These are phyloP conservation scores for Pristionchus mayeri DNA, from an alignment of 2,888 invertebrate genomes.

Conservation along the genomic window DNA sequence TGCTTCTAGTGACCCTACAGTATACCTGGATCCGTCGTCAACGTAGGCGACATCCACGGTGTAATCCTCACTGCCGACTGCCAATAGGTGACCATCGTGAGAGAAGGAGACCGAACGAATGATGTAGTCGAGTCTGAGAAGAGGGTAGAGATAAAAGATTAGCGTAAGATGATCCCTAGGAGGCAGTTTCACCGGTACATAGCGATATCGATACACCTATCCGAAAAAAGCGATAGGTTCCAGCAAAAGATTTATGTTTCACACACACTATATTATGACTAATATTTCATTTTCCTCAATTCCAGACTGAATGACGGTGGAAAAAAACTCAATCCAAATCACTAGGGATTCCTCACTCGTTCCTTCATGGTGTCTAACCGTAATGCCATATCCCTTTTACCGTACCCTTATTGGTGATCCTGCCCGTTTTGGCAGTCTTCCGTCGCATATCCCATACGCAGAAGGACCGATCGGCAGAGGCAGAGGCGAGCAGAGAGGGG, in stretches of 20 bases:
- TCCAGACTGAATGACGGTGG: not conserved
- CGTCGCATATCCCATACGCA: slow-evolving; percentile 96
- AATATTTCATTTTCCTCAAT: too few species aligned
- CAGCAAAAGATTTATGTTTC: too few species aligned
- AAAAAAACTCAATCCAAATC: not conserved
- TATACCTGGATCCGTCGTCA: slow-evolving; percentile 82
- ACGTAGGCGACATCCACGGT: slow-evolving; percentile 95
- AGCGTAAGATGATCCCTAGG: too few species aligned
- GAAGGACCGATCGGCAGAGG: slow-evolving; percentile 96
- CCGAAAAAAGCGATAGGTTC: too few species aligned
- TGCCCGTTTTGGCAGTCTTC: slow-evolving; percentile 81
- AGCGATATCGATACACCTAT: too few species aligned
- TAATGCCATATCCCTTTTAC: too few species aligned
- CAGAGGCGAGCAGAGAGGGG: slow-evolving; percentile 92
- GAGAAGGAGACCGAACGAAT: slow-evolving; percentile 96
- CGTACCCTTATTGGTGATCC: slow-evolving; percentile 53
- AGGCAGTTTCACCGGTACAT: too few species aligned
- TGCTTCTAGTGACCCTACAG: not conserved
- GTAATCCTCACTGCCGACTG: slow-evolving; percentile 96
- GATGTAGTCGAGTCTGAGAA: slow-evolving; percentile 86
- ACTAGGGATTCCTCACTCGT: too few species aligned
- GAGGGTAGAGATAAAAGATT: too few species aligned
- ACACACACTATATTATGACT: too few species aligned
- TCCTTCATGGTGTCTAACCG: not conserved
- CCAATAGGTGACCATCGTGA: slow-evolving; percentile 92